phyloP scores from a whole-genome alignment of 2,113 vertebrate genomes.

The Chaetodon trifascialis region DNA sequence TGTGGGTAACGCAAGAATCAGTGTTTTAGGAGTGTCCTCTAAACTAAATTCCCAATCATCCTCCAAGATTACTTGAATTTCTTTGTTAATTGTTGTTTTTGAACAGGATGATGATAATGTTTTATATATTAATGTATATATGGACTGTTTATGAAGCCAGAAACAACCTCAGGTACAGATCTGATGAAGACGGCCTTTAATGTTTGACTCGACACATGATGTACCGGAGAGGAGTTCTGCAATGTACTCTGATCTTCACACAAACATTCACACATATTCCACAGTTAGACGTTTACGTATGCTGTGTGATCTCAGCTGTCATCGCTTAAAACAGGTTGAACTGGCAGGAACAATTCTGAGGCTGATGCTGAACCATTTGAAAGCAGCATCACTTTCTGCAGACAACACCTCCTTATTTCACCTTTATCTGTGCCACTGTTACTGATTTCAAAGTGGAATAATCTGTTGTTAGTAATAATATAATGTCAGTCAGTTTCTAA shows the following conservation, averaged over 20 bases:
- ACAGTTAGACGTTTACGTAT: background rate
- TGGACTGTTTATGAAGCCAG: background rate
- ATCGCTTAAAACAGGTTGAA: background rate
- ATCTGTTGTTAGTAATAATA: background rate
- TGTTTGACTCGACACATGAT: background rate
- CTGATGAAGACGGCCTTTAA: background rate
- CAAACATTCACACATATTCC: background rate
- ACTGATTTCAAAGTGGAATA: background rate
- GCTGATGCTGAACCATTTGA: background rate
- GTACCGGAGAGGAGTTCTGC: background rate
- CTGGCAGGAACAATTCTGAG: background rate
- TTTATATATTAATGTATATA: background rate
- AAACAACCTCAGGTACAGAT: background rate
- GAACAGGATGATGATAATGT: background rate
- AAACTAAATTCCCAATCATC: too few relatives aligned
- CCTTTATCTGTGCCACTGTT: background rate
- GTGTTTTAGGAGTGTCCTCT: too few relatives aligned
- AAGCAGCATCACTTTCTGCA: background rate
- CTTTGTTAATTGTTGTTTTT: background rate
- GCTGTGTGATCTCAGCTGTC: background rate
- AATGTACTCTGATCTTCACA: background rate
- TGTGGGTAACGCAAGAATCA: too few relatives aligned
- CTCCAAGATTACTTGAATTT: background rate
- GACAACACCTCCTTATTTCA: background rate
- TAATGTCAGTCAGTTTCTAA: constrained; percentile 5